Conservation (phyloP, 2,113 vertebrate species). For the Lutjanus erythropterus region DNA sequence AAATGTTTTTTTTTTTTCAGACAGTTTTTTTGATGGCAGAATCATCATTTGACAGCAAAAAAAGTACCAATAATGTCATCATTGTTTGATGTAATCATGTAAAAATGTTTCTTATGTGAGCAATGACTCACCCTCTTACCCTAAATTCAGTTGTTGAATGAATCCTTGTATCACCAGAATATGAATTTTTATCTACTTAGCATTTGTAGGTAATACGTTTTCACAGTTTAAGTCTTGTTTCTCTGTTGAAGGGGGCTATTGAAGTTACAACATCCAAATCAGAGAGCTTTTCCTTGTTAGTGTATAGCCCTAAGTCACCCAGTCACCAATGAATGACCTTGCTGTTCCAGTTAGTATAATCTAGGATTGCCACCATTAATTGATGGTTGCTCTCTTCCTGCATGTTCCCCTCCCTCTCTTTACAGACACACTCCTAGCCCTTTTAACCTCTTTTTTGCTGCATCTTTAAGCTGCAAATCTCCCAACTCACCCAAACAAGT, state of each 20-base stretch:
- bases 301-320: neutral
- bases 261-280: neutral
- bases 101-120: too few relatives aligned
- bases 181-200: neutral
- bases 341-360: conserved; percentile 4
- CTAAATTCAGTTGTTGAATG: neutral
- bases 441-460: neutral
- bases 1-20: neutral
- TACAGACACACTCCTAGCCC: neutral
- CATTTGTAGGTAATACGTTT: neutral
- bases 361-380: conserved; percentile 28
- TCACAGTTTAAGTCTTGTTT: neutral
- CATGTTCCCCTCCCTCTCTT: neutral
- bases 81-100: neutral
- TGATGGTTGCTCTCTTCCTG: neutral
- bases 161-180: neutral
- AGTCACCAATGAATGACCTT: conserved; percentile 22
- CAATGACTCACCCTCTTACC: too few relatives aligned
- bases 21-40: neutral
- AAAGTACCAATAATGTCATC: neutral
- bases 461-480: conserved; percentile 46
- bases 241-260: neutral
- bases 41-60: neutral
- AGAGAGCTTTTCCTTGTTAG: neutral
- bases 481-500: conserved; percentile 48